Evolutionary conservation across 2,113 vertebrate genomes (phyloP).

Genomic region (Gobiocypris rarus): DNA sequence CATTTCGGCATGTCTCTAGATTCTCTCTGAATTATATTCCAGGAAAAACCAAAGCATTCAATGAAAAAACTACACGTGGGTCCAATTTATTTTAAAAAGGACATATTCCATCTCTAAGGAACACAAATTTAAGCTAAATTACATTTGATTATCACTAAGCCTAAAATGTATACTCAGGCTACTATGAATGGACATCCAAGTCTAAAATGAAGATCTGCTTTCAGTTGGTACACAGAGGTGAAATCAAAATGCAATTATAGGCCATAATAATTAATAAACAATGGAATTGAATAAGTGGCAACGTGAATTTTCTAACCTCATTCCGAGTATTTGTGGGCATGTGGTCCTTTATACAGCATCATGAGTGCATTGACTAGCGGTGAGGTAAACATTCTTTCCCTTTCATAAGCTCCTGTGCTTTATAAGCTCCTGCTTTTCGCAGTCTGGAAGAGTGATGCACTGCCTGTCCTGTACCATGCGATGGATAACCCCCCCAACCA

Average conservation of each 20-base stretch:
- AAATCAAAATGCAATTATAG: constrained; percentile 23
- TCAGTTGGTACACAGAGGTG: neutral
- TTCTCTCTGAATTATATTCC: constrained; percentile 64
- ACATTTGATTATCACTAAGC: constrained; percentile 69
- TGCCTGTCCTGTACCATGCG: constrained; percentile 5
- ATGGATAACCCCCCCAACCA: constrained; percentile 52
- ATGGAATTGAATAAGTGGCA: constrained; percentile 63
- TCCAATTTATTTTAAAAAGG: constrained; percentile 59
- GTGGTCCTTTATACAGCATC: constrained; percentile 65
- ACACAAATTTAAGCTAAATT: constrained; percentile 49
- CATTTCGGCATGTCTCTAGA: constrained; percentile 48
- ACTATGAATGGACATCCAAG: no score
- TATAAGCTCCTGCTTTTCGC: constrained; percentile 63
- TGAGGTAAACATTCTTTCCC: constrained; percentile 64
- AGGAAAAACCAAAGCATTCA: constrained; percentile 62
- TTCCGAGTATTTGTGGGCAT: constrained; percentile 55
- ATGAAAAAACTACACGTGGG: constrained; percentile 67
- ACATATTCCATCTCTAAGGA: constrained; percentile 59
- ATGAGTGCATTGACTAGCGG: constrained; percentile 74
- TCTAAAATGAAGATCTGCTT: neutral
- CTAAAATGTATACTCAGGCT: constrained; percentile 57
- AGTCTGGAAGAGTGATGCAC: constrained; percentile 58
- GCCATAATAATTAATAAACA: constrained; percentile 22
- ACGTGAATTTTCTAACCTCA: constrained; percentile 71
- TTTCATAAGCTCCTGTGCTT: neutral